Conservation (phyloP, 2,888 invertebrate species). For the Mythimna vitellina region DNA sequence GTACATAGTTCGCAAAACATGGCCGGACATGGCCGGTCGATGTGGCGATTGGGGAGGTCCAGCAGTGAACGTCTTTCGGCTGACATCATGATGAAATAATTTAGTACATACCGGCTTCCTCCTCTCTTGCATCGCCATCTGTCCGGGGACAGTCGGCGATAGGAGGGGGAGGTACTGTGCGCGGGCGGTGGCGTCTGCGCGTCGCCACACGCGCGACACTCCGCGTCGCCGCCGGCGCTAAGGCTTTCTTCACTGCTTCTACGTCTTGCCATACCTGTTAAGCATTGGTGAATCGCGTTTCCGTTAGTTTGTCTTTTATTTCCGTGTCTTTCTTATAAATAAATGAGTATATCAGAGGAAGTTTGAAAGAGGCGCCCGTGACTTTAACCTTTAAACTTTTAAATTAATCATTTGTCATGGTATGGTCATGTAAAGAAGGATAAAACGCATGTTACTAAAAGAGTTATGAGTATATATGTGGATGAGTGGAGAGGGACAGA, state of each 20-base stretch:
- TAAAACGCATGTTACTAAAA: no score
- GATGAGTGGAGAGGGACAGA: no score
- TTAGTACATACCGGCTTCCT: slow-evolving; percentile 69
- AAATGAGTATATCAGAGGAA: no score
- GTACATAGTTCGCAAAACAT: no score
- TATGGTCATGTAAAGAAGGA: no score
- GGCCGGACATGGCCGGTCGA: no score
- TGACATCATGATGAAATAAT: neutral
- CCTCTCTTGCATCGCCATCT: slow-evolving; percentile 68
- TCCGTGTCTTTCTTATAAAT: neutral
- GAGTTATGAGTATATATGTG: no score
- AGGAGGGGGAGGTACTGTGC: slow-evolving; percentile 65
- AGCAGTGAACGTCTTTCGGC: neutral
- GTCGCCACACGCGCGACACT: slow-evolving; percentile 86
- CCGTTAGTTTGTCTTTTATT: neutral
- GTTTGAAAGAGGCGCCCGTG: no score
- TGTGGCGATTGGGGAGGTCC: no score
- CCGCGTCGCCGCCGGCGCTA: slow-evolving; percentile 90
- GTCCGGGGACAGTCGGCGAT: slow-evolving; percentile 82
- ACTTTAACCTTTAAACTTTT: no score
- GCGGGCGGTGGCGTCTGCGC: slow-evolving; percentile 72
- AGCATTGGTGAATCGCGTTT: neutral
- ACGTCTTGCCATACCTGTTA: slow-evolving; percentile 93
- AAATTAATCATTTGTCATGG: no score
- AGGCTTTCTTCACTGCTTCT: slow-evolving; percentile 92